Evolutionary conservation across 2,888 invertebrate species (phyloP).

Genomic region (Macroteleia sp.): DNA sequence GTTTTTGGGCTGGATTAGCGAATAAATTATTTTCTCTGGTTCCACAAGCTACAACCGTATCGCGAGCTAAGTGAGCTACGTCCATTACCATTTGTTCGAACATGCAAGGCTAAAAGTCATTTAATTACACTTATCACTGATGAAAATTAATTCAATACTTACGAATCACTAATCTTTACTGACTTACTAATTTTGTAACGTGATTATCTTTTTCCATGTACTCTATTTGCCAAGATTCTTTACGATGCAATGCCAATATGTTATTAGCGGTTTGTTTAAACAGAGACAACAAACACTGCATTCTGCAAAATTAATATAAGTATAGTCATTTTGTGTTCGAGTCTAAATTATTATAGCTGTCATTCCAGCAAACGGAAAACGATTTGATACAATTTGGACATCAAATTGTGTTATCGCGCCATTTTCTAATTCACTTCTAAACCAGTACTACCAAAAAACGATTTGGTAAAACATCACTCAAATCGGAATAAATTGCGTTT

Average conservation of each 20-base stretch:
- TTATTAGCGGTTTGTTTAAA: constrained; percentile 93
- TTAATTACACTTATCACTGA: too few relatives aligned
- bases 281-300: constrained; percentile 93
- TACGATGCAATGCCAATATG: constrained; percentile 88
- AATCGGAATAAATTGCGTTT: too few relatives aligned
- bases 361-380: too few relatives aligned
- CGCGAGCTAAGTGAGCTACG: constrained; percentile 88
- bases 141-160: too few relatives aligned
- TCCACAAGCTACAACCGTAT: constrained; percentile 89
- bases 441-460: too few relatives aligned
- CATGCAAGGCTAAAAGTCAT: constrained; percentile 88
- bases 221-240: constrained; percentile 94
- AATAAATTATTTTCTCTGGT: constrained; percentile 87
- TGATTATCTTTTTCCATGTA: constrained; percentile 93
- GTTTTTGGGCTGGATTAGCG: constrained; percentile 84
- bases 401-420: too few relatives aligned
- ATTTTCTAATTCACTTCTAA: too few relatives aligned
- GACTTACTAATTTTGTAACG: constrained; percentile 90
- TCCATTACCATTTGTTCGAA: constrained; percentile 90
- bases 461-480: too few relatives aligned
- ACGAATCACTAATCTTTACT: too few relatives aligned
- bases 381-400: too few relatives aligned
- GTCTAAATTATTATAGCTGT: too few relatives aligned
- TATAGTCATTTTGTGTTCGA: too few relatives aligned
- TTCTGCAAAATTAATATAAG: constrained; percentile 75